Evolutionary conservation across 37 sponge, comb jelly and placozoan genomes (phyloP), one percentile per base, ranked within the genome.

Genomic region (Hormiphora californensis): DNA sequence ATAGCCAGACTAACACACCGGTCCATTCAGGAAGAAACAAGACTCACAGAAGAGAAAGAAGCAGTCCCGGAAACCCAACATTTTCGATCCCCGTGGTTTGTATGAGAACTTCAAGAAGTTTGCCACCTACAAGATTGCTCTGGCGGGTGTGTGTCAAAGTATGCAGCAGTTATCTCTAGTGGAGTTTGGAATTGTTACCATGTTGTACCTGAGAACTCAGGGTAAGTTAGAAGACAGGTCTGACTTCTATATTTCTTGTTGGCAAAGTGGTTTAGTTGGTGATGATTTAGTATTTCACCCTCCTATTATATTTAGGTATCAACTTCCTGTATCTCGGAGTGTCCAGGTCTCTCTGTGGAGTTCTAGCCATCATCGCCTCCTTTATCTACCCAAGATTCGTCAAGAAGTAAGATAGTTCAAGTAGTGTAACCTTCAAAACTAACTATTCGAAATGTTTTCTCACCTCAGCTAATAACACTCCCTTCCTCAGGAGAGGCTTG

Each of bases 41-140:
- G 61, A 57, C 30, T 30, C 61, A 57, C 61, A 5, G 3, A 5
- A 57, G 27, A 25, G 61, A 57, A 5, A 57, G 27, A 25, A 30
- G 27, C 61, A 57, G 23, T 57, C 61, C n/a, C n/a, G 61, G n/a
- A 57, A 57, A 57, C 61, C 61, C 61, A 57, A 57, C n/a, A 30
- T 57, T 4, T 57, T 57, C 23, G n/a, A 57, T 12, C 61, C n/a
- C 3, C 7, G 61, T 23, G 23, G 61, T 5, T 30, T 57, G 4
- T 30, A 28, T 23, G 23, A 57, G 30, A 57, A 57, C 61, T 57
- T 57, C n/a, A 19, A 5, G 30, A 57, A 57, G n/a, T 57, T 57
- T 30, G n/a, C 27, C 61, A 28, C 61, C 61, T 57, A 57, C 61
- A 5, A 30, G n/a, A 57, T 57, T 28, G 61, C 61, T 21, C 61